Evolutionary conservation across 2,113 vertebrate species (phyloP), one percentile per base, ranked within the genome.

Genomic region (Cyanocitta stelleri): DNA sequence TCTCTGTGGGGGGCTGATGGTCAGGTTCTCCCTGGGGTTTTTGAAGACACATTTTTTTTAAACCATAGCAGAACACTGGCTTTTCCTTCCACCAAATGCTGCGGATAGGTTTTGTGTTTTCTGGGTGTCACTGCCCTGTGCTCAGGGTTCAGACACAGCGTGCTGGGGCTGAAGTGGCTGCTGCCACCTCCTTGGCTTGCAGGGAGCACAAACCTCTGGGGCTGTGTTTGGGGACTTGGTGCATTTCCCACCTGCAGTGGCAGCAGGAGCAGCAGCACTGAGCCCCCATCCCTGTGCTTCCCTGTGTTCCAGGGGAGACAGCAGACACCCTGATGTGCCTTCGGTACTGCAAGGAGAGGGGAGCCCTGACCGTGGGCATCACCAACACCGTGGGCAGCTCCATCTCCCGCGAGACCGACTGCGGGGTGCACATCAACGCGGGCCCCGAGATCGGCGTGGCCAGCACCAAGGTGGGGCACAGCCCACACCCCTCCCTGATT

Each of bases 331-430:
- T 99, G 91, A 98, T 99, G 98, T 99, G 98, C 10, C 98, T 99
- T 30, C 98, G 98, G 17, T 99, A 99, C 96, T 99, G 99, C 96
- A 99, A 99, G 83, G 99, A 99, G 96, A 96, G 98, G 77, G 99
- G 99, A 11, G 99, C 99, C 77, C 96, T 99, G 67, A 99, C 99
- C 0, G 99, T 99, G 37, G 99, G 99, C 29, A 97, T 99, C 95
- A 99, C 99, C n/a, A 99, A 99, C 97, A 99, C 99, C 1, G 99
- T 99, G 10, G 99, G 99, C 95, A 99, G 99, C 97, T 99, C 99
- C 58, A 99, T 99, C 90, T 99, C 99, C 1, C 98, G 99, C 6
- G 99, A 99, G 97, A 99, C 99, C 0, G 99, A 99, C 86, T 99
- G 99, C 17, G 99, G 99, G 1, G 99, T 99, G 76, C 99, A 99